Evolutionary conservation across 2,888 invertebrate genomes (phyloP), one percentile per base, ranked within the genome.

Genomic region (Macroteleia sp.): DNA sequence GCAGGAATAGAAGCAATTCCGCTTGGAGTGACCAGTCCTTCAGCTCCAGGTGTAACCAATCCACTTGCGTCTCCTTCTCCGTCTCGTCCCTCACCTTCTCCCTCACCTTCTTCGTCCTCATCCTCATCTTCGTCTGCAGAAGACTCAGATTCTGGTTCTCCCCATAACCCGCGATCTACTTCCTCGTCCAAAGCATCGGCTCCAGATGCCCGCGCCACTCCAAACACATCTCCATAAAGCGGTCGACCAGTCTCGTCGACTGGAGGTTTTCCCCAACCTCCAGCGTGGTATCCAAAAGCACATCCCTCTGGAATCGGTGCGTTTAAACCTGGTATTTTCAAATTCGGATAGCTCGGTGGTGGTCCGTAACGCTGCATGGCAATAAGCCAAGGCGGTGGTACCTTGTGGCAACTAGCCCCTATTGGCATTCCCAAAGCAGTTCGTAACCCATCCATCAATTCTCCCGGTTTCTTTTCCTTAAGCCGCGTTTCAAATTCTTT

Each of bases 251-350:
- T 96, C 92, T 99, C 99, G 92, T 99, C 99, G 0, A 99, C 99
- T 0, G 99, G 99, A 9, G 99, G 99, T 91, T 99, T 99, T 74
- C 99, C 99, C 99, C 99, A 99, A 20, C 99, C 99, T 34, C 98
- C 99, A 0, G 99, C 99, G 92, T 99, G 99, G 92, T 99, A 99
- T 14, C 99, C 99, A 91, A 99, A 99, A 0, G 98, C 96, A 88
- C 99, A 99, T 1, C 96, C 95, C 76, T 99, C 99, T 0, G 99
- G 99, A 85, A 99, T 99, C 0, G 99, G 98, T 1, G 99, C 98
- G 93, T 99, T 99, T 3, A 99, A 93, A 0, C 99, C 99, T 0
- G 99, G 97, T 87, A 99, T 98, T 92, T 99, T 99, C 20, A 99
- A 93, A 92, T 98, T 99, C 0, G 99, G 99, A 92, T 99, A 99